These are phyloP conservation scores for Triops cancriformis DNA, from an alignment of 1,140 invertebrate genomes.

Conservation along the genomic window DNA sequence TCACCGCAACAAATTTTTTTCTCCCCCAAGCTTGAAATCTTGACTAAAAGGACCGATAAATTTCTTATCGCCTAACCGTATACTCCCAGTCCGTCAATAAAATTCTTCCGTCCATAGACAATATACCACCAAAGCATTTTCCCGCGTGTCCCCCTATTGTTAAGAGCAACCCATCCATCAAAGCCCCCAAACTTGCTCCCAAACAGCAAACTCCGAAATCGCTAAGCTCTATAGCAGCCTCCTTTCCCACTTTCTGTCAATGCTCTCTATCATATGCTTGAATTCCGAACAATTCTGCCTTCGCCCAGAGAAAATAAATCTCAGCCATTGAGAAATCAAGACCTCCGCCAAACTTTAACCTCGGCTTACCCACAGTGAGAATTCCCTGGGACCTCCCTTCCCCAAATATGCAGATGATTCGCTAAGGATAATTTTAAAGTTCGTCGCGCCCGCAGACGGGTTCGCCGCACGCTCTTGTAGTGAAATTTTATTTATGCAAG, in stretches of 20 bases:
- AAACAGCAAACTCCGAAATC: neutral
- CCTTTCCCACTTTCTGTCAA: neutral
- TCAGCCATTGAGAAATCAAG: neutral
- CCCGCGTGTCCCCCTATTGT: neutral
- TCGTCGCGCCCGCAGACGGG: neutral
- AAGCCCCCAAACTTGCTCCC: neutral
- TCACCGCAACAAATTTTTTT: neutral
- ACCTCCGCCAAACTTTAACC: neutral
- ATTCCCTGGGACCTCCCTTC: neutral
- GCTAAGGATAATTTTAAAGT: slow-evolving; percentile 1
- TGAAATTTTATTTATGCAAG: too few relatives aligned
- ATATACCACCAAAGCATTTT: neutral
- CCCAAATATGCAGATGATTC: slow-evolving; percentile 6
- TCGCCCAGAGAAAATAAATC: neutral
- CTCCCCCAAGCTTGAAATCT: neutral
- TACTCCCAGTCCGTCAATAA: neutral
- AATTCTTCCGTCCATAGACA: neutral
- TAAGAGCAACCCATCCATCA: slow-evolving; percentile 5
- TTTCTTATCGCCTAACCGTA: neutral
- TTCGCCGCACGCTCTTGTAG: too few relatives aligned
- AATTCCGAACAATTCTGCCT: neutral
- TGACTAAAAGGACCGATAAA: neutral
- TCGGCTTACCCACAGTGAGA: neutral
- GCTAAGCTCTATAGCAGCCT: neutral
- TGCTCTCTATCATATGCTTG: neutral